Conservation (phyloP, 2,888 invertebrate species). For the Neoaliturus tenellus region DNA sequence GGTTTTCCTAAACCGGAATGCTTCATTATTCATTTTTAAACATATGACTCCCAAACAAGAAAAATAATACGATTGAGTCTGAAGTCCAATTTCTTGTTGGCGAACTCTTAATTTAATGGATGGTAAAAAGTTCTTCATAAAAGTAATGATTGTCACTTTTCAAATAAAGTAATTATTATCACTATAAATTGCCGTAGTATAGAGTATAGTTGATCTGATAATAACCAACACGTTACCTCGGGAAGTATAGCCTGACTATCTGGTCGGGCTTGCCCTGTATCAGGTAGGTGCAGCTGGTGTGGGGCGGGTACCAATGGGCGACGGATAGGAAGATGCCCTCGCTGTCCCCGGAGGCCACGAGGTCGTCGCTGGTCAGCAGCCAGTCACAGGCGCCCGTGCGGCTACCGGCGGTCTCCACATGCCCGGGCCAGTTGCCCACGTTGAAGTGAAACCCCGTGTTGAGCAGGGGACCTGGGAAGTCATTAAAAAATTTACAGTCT, state of each 20-base stretch:
- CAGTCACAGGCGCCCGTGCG: conserved; percentile 93
- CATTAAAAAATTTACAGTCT: no score
- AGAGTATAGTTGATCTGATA: no score
- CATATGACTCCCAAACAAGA: no score
- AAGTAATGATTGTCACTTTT: no score
- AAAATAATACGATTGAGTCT: no score
- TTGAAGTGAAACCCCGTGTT: conserved; percentile 97
- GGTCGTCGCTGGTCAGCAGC: conserved; percentile 88
- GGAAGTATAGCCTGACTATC: conserved; percentile 92
- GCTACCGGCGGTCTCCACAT: conserved; percentile 91
- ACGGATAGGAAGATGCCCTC: conserved; percentile 94
- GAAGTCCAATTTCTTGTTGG: no score
- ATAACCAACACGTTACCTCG: conserved; percentile 78
- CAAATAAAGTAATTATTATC: no score
- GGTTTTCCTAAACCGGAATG: no score
- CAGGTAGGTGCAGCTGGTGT: conserved; percentile 93
- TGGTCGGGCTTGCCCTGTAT: conserved; percentile 92
- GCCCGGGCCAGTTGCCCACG: conserved; percentile 96
- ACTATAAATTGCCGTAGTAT: no score
- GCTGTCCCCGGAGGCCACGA: conserved; percentile 85
- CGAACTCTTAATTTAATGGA: no score
- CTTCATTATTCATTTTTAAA: no score
- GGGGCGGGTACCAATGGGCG: conserved; percentile 96
- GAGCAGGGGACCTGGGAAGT: conserved; percentile 88
- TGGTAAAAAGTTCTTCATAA: no score